Conservation (phyloP, 1,140 invertebrate species). For the Phenacoccus solenopsis region DNA sequence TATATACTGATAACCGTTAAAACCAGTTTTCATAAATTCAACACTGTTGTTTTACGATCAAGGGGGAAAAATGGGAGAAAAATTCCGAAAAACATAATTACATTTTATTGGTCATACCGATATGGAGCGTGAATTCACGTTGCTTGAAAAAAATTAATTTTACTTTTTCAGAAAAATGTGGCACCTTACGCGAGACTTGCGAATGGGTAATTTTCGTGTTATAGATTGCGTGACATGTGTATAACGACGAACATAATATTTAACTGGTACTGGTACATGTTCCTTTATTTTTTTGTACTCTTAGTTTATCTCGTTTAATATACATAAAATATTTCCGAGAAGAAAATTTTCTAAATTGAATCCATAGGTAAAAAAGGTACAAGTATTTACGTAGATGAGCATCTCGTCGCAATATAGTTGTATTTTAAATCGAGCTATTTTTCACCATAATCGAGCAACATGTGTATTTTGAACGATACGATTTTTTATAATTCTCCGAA, state of each 20-base stretch:
- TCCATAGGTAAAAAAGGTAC: background rate
- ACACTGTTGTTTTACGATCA: background rate
- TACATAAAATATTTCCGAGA: background rate
- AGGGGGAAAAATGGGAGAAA: background rate
- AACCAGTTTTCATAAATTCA: conserved; percentile 15
- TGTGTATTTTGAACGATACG: background rate
- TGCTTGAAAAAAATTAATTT: background rate
- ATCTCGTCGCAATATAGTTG: background rate
- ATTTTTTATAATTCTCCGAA: background rate
- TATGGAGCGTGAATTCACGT: too few relatives aligned
- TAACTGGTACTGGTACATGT: background rate
- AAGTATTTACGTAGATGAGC: background rate
- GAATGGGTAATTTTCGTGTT: background rate
- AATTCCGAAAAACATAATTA: background rate
- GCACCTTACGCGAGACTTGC: background rate
- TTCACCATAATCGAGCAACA: background rate
- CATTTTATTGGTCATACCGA: too few relatives aligned
- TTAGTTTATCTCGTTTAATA: background rate
- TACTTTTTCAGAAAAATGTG: background rate
- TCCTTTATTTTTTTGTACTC: background rate
- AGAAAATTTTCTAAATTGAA: background rate
- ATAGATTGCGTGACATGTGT: background rate
- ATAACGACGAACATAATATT: background rate
- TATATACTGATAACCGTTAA: conserved; percentile 7
- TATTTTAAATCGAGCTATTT: background rate